Evolutionary conservation across 53 echinoderm and acorn worm genomes (phyloP), one percentile per base, ranked within the genome.

Genomic region (Zoroaster sp.): DNA sequence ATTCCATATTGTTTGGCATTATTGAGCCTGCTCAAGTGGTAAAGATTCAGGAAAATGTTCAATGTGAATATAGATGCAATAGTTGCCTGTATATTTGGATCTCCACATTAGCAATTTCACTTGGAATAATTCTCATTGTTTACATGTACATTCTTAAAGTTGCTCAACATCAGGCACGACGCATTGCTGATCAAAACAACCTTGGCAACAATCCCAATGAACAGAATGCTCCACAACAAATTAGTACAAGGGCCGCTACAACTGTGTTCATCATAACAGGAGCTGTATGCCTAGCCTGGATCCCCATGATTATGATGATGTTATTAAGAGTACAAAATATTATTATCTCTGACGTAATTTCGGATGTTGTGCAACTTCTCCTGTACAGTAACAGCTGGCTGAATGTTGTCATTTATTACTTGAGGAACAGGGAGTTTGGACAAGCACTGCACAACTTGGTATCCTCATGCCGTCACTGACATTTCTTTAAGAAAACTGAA

Each of bases 341-440:
- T 5, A 4, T 1, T 3, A 1, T 5, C 11, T 17, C 47, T 1
- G 15, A 11, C 1, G 15, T 11, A 13, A 47, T 47, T 47, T 47
- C 11, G n/a, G n/a, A n/a, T n/a, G n/a, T n/a, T n/a, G n/a, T n/a
- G n/a, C n/a, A n/a, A n/a, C n/a, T n/a, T n/a, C n/a, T n/a, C n/a
- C n/a, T n/a, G n/a, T n/a, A n/a, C 52, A 46, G 89, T 15, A 78
- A 79, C 72, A 78, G 72, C 18, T 89, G 89, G 89, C 17, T 89
- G 35, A 89, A 89, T 80, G 40, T 70, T 1, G 53, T 79, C 71
- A 89, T 89, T 37, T 89, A 89, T 69, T 89, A 80, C 72, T 51
- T 36, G 37, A 74, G 89, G 41, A 78, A 68, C 17, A 79, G 33
- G 5, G 79, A 69, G 36, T 67, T 89, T 53, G 40, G 31, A 51